phyloP scores from a whole-genome alignment of 2,888 invertebrate genomes.

The Dioctria rufipes region DNA sequence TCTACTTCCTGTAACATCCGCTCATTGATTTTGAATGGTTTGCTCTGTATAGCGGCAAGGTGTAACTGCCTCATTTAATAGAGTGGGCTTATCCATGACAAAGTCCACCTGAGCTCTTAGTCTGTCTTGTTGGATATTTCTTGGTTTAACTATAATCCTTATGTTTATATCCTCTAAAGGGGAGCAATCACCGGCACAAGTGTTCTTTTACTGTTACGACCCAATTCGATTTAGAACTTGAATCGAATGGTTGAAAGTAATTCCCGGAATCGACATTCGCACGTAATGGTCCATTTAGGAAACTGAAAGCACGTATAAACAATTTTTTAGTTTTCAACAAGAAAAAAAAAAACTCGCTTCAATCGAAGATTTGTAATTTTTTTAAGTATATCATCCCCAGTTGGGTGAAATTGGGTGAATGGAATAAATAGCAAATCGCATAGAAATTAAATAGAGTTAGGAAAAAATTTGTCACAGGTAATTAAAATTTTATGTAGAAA shows the following conservation, averaged over 20 bases:
- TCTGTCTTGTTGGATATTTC: conserved; percentile 12
- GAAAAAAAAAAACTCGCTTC: too few species aligned
- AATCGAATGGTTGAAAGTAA: conserved; percentile 3
- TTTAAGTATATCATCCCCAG: too few species aligned
- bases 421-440: background rate
- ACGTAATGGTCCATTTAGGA: background rate
- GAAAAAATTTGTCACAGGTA: too few species aligned
- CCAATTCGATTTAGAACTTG: background rate
- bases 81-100: background rate
- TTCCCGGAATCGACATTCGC: background rate
- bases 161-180: conserved; percentile 3
- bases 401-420: background rate
- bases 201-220: background rate
- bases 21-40: background rate
- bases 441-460: too few species aligned
- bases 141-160: conserved; percentile 1
- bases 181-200: background rate
- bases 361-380: too few species aligned
- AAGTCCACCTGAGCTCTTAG: background rate
- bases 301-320: background rate
- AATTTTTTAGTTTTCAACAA: background rate
- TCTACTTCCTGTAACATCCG: background rate
- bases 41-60: background rate
- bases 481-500: too few species aligned
- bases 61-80: background rate